A percentile compares a stretch with the other conserved stretches of the same genome.
These are phyloP conservation scores for Australoheros facetus DNA, from an alignment of 2,797 vertebrate species.

Conservation along the genomic window DNA sequence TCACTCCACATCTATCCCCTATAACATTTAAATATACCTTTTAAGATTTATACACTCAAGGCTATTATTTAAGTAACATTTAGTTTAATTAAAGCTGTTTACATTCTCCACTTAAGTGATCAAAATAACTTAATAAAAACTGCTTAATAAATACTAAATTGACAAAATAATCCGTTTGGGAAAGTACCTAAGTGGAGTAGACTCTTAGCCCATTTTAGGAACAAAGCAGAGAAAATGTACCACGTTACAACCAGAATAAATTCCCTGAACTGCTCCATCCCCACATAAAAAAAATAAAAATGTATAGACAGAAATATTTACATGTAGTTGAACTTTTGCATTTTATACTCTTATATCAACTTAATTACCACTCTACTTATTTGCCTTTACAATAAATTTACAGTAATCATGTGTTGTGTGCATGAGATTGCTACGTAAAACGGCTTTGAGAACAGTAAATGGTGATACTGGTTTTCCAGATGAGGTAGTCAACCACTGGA, in stretches of 20 bases:
- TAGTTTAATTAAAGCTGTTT: slow-evolving; percentile 59
- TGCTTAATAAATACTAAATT: slow-evolving; percentile 45
- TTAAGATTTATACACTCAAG: slow-evolving; percentile 29
- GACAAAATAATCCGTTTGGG: slow-evolving; percentile 35
- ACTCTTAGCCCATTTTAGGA: slow-evolving; percentile 2
- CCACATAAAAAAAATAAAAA: background rate
- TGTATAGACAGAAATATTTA: slow-evolving; percentile 79
- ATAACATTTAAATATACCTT: slow-evolving; percentile 40
- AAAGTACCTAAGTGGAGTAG: background rate
- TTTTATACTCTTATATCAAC: slow-evolving; percentile 3
- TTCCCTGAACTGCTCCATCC: background rate
- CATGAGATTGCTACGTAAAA: slow-evolving; percentile 53
- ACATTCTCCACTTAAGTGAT: slow-evolving; percentile 69
- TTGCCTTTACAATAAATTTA: background rate
- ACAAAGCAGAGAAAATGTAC: slow-evolving; percentile 14
- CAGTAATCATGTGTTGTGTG: slow-evolving; percentile 11
- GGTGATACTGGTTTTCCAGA: slow-evolving; percentile 45
- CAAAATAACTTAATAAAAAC: slow-evolving; percentile 43
- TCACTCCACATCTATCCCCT: slow-evolving; percentile 18
- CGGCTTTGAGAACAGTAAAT: slow-evolving; percentile 27
- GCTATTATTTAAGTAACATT: slow-evolving; percentile 23
- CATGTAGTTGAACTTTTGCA: slow-evolving; percentile 31
- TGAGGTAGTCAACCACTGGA: slow-evolving; percentile 70
- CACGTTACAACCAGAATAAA: background rate
- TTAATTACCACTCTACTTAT: background rate